A percentile compares a stretch with the other conserved stretches of the same genome.
Conservation (phyloP, 2,113 vertebrate genomes). For the Thalassoma bifasciatum region DNA sequence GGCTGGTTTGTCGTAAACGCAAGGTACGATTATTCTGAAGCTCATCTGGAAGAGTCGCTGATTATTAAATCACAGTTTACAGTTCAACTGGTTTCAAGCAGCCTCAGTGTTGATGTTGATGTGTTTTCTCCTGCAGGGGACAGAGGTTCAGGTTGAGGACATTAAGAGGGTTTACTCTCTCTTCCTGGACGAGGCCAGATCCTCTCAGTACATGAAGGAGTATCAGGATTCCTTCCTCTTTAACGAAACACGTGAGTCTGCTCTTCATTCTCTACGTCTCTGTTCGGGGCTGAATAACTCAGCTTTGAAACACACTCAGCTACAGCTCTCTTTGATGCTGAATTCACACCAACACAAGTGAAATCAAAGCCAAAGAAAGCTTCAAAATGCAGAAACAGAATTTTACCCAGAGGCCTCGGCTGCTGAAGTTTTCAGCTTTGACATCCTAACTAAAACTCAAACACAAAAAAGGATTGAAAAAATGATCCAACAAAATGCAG, state of each 20-base stretch:
- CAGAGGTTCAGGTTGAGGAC: conserved; percentile 94
- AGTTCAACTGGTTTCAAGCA: not conserved
- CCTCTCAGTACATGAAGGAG: conserved; percentile 95
- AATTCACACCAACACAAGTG: not conserved
- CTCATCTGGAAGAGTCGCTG: not conserved
- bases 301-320: not conserved
- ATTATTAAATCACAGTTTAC: not conserved
- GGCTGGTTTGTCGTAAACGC: conserved; percentile 91
- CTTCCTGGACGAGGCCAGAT: conserved; percentile 91
- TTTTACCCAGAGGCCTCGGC: not conserved
- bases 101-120: not conserved
- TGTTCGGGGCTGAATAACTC: not conserved
- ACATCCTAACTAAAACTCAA: not conserved
- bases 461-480: not conserved
- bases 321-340: not conserved
- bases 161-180: conserved; percentile 93
- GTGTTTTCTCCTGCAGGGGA: conserved; percentile 81
- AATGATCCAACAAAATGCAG: not conserved
- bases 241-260: conserved; percentile 90
- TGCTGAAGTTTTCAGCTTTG: not conserved
- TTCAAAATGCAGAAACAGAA: not conserved
- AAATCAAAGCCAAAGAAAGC: not conserved
- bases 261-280: not conserved
- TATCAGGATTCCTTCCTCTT: conserved; percentile 95
- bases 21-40: conserved; percentile 77